These are phyloP conservation scores for Tor tambroides DNA, from an alignment of 2,113 vertebrate genomes.

Conservation along the genomic window DNA sequence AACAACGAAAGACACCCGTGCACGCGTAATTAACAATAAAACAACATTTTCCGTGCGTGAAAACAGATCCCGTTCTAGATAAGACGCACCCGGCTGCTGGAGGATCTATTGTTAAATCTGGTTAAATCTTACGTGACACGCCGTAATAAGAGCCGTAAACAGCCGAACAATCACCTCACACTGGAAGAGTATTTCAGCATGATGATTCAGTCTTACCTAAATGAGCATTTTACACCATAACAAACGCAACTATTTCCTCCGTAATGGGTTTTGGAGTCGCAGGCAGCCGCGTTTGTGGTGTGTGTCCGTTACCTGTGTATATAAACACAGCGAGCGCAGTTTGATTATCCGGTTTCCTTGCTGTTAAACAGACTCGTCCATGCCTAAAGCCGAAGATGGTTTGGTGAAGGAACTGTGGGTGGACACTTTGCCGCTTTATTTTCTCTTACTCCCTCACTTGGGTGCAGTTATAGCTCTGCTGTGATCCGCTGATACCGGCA, in stretches of 20 bases:
- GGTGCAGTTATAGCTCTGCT: neutral
- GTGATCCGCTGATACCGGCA: constrained; percentile 28
- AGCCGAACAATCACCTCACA: neutral
- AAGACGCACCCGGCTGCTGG: constrained; percentile 14
- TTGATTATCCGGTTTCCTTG: constrained; percentile 1
- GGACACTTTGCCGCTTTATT: constrained; percentile 21
- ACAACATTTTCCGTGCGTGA: neutral
- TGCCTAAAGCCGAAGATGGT: neutral
- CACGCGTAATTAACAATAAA: neutral
- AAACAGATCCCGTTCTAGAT: neutral
- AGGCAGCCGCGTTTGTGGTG: neutral
- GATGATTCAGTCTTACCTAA: constrained; percentile 25
- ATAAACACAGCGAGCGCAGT: neutral
- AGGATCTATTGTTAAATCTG: constrained; percentile 37
- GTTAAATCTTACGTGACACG: constrained; percentile 5
- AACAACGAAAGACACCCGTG: neutral
- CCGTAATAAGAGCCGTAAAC: constrained; percentile 31
- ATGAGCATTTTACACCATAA: neutral
- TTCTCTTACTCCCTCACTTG: constrained; percentile 9
- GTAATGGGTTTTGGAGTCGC: constrained; percentile 14
- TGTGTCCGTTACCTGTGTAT: constrained; percentile 23
- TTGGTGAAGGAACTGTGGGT: neutral
- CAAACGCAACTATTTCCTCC: constrained; percentile 28
- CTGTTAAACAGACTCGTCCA: constrained; percentile 18
- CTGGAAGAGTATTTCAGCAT: constrained; percentile 1